These are phyloP conservation scores for Schizopygopsis malacanthus DNA, from an alignment of 2,797 vertebrate genomes.

Conservation along the genomic window DNA sequence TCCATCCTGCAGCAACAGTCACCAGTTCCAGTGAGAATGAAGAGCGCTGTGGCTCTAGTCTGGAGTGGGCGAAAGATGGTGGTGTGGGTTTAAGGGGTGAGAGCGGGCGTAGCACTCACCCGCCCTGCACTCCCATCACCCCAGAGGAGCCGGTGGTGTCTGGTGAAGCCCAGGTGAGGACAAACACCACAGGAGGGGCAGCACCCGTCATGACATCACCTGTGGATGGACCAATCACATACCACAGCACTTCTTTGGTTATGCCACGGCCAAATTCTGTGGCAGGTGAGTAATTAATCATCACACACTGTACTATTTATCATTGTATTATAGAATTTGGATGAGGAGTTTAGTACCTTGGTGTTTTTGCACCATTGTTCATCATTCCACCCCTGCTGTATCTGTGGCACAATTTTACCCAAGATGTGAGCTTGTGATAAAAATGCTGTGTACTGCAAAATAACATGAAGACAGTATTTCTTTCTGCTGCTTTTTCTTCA, in stretches of 20 bases:
- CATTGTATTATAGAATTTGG: not conserved
- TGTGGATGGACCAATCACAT: constrained; percentile 67
- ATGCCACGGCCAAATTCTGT: constrained; percentile 98
- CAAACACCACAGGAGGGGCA: constrained; percentile 69
- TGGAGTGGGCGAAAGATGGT: constrained; percentile 90
- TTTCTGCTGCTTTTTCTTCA: not conserved
- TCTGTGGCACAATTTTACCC: not conserved
- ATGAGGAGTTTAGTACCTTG: not conserved
- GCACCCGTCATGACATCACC: constrained; percentile 74
- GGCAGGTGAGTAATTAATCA: constrained; percentile 84
- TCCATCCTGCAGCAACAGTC: constrained; percentile 84
- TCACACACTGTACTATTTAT: not conserved
- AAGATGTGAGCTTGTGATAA: constrained; percentile 4
- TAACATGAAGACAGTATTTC: not conserved
- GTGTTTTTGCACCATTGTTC: not conserved
- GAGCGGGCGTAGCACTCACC: constrained; percentile 76
- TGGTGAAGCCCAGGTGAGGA: constrained; percentile 78
- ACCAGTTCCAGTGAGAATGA: constrained; percentile 98
- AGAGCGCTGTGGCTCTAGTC: constrained; percentile 91
- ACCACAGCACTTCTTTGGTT: constrained; percentile 80
- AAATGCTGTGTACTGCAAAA: not conserved
- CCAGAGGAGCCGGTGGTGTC: constrained; percentile 78
- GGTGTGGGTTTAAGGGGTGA: constrained; percentile 73
- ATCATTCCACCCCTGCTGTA: not conserved
- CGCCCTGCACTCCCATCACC: constrained; percentile 78